Percentiles rank a stretch among this genome's conserved stretches.
Evolutionary conservation across 2,113 vertebrate genomes (phyloP).

Genomic region (Mustela lutreola): DNA sequence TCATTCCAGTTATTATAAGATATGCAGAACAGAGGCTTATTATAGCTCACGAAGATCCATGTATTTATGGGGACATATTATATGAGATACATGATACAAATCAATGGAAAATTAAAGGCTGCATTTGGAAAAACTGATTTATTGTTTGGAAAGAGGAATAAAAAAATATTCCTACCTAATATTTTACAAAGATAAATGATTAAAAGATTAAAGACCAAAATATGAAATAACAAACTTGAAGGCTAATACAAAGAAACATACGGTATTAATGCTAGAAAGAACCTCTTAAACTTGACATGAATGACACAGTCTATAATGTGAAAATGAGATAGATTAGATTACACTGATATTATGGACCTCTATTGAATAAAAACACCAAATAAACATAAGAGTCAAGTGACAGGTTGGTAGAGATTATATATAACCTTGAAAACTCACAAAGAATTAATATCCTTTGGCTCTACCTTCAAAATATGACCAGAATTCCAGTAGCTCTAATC

Average conservation of each 20-base stretch:
- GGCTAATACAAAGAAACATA: neutral
- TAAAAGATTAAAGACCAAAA: neutral
- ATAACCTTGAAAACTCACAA: neutral
- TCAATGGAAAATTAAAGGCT: neutral
- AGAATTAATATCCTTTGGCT: neutral
- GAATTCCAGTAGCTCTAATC: neutral
- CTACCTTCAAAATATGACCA: neutral
- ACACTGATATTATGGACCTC: neutral
- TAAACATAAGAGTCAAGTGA: neutral
- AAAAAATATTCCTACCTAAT: neutral
- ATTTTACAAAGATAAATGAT: conserved; percentile 25
- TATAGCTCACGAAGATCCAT: neutral
- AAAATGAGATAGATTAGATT: neutral
- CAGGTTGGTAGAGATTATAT: neutral
- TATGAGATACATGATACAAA: neutral
- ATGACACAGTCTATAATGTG: neutral
- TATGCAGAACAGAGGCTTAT: neutral
- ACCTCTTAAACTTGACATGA: neutral
- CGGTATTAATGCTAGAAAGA: neutral
- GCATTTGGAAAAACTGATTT: conserved; percentile 1
- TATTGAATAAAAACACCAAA: neutral
- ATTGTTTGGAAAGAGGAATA: neutral
- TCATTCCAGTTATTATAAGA: neutral
- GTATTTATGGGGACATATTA: neutral
- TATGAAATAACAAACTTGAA: neutral